Evolutionary conservation across 2,888 invertebrate species (phyloP).

Genomic region (Clunio marinus): DNA sequence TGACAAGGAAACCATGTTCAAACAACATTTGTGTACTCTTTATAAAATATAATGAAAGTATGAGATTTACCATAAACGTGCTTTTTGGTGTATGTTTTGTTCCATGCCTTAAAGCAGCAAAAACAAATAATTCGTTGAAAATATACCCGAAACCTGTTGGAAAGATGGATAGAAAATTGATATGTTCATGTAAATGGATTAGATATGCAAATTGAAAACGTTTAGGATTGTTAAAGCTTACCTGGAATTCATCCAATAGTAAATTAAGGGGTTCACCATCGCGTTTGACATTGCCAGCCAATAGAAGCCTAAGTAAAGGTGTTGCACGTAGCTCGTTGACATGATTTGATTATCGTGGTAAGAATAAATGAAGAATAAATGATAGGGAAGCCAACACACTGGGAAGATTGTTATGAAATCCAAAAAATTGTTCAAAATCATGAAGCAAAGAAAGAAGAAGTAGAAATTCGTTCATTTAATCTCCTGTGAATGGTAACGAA

Average conservation of each 20-base stretch:
- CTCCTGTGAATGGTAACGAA: no score
- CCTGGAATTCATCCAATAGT: slow-evolving; percentile 91
- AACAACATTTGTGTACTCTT: no score
- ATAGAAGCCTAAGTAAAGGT: slow-evolving; percentile 79
- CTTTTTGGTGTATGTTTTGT: no score
- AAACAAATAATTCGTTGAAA: slow-evolving; percentile 67
- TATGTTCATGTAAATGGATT: slow-evolving; percentile 26
- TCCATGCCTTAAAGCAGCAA: slow-evolving; percentile 52
- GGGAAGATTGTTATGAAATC: no score
- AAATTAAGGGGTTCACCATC: slow-evolving; percentile 88
- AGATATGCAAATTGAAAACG: not conserved
- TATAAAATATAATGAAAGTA: no score
- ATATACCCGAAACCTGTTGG: slow-evolving; percentile 63
- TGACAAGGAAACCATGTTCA: no score
- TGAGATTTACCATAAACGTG: no score
- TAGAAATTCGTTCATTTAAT: no score
- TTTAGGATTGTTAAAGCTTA: slow-evolving; percentile 49
- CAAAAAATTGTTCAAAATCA: no score
- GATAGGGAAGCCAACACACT: slow-evolving; percentile 86
- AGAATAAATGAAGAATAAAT: slow-evolving; percentile 78
- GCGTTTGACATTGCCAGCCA: slow-evolving; percentile 91
- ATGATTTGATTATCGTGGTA: slow-evolving; percentile 60
- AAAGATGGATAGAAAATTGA: no score
- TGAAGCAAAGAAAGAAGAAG: no score
- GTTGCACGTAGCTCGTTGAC: slow-evolving; percentile 70